Evolutionary conservation across 2,797 vertebrate species (phyloP).

Genomic region (Benthosema pterotum): DNA sequence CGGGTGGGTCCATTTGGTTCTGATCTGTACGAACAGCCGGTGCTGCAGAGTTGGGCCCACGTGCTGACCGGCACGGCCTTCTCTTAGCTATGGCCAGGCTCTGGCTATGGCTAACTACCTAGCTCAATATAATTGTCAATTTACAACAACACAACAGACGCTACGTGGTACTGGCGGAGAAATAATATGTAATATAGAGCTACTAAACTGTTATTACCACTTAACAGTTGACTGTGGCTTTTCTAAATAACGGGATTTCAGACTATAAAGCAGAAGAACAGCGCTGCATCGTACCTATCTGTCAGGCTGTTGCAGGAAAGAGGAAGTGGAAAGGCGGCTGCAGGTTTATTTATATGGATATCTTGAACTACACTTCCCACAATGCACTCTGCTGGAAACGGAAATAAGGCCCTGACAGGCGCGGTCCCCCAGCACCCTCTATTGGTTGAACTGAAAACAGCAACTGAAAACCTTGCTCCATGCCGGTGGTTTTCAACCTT

Average conservation of each 20-base stretch:
- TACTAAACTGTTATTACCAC: too few relatives aligned
- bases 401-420: too few relatives aligned
- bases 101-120: conserved; percentile 28
- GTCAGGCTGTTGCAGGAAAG: conserved; percentile 76
- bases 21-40: too few relatives aligned
- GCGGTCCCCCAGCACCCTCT: conserved; percentile 50
- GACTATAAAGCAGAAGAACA: rapidly evolving
- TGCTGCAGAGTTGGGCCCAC: neutral
- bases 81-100: conserved; percentile 54
- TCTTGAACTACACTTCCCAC: conserved; percentile 66
- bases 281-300: conserved; percentile 44
- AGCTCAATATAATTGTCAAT: conserved; percentile 26
- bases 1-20: too few relatives aligned
- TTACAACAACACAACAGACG: too few relatives aligned
- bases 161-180: too few relatives aligned
- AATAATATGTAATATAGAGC: too few relatives aligned
- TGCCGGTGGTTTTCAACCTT: too few relatives aligned
- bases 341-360: conserved; percentile 54
- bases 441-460: conserved; percentile 29
- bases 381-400: conserved; percentile 22
- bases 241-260: rapidly evolving
- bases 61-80: conserved; percentile 8
- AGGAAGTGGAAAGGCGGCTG: conserved; percentile 41
- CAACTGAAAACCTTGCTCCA: too few relatives aligned
- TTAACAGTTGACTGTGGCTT: rapidly evolving